A percentile compares a stretch with the other conserved stretches of the same genome.
These are phyloP conservation scores for Hippocampus kuda DNA, from an alignment of 2,797 vertebrate genomes.

Conservation along the genomic window DNA sequence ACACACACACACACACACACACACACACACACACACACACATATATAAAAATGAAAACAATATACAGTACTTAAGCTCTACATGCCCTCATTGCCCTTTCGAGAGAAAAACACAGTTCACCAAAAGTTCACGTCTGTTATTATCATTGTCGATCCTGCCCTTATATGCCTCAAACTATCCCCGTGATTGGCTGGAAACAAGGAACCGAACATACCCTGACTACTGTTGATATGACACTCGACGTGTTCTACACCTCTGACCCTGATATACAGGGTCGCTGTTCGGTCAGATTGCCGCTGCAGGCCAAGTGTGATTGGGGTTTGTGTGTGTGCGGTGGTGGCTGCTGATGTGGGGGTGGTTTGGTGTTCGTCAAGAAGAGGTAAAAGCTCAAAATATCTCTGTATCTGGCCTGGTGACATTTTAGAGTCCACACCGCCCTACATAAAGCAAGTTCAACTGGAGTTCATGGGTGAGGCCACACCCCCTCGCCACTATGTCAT, in stretches of 20 bases:
- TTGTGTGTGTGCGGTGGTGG: constrained; percentile 13
- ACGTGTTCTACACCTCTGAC: constrained; percentile 54
- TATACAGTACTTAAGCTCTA: constrained; percentile 20
- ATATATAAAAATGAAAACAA: constrained; percentile 12
- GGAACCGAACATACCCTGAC: constrained; percentile 35
- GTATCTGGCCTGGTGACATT: constrained; percentile 42
- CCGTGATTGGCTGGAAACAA: constrained; percentile 24
- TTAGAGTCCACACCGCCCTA: constrained; percentile 24
- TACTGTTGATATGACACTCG: constrained; percentile 40
- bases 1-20: background rate
- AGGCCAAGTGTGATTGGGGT: constrained; percentile 34
- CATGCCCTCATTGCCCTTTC: constrained; percentile 30
- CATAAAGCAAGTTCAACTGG: constrained; percentile 54
- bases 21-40: constrained; percentile 13
- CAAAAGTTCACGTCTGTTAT: constrained; percentile 52
- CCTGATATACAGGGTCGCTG: constrained; percentile 51
- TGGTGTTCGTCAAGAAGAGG: constrained; percentile 8
- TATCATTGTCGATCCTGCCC: constrained; percentile 25
- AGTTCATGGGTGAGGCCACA: constrained; percentile 49
- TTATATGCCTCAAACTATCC: constrained; percentile 26
- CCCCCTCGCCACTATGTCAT: constrained; percentile 42
- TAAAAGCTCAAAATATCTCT: constrained; percentile 48
- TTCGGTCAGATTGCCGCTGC: constrained; percentile 60
- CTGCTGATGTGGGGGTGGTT: constrained; percentile 1
- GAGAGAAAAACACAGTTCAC: constrained; percentile 46